Evolutionary conservation across 2,888 invertebrate species (phyloP), one percentile per base, ranked within the genome.

Genomic region (Dryadula phaetusa): DNA sequence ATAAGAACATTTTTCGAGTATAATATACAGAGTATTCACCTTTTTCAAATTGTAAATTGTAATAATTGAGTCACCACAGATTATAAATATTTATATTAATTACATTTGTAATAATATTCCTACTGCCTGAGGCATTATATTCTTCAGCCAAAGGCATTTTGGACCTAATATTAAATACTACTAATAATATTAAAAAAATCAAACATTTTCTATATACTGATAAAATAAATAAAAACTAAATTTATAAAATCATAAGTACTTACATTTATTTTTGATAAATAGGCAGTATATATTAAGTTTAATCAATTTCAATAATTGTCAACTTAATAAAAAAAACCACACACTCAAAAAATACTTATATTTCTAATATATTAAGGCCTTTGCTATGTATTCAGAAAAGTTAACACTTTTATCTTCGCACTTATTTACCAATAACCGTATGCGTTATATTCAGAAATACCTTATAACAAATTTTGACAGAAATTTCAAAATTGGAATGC

Each of bases 201-300:
- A 46, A 22, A 46, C 20, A 20, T 20, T 47, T 20, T 12, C 16
- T 28, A 28, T 4, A 52, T 16, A 52, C 32, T 7, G 2, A 22
- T 49, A 25, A 25, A 14, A 49, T 22, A 56, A 37, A 40, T 56
- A 54, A 0, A 56, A 37, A 25, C 10, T 25, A 16, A 40, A 40
- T 10, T 10, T 40, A 10, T 40, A 40, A 22, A 56, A 40, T 8
- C 22, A 22, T 56, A 56, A 56, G 40, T 56, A 56, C 56, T 10
- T n/a, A 22, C n/a, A 56, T 16, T 40, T 5, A 40, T 37, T 22
- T 22, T n/a, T 56, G 37, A 22, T 40, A 56, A n/a, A n/a, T 40
- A 37, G n/a, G 40, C 25, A 56, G 40, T 56, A n/a, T n/a, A 40
- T 22, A 56, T 16, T 56, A 56, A 40, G 37, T 56, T 56, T 3